Evolutionary conservation across 2,888 invertebrate species (phyloP), one percentile per base, ranked within the genome.

Genomic region (Cynaeus angustus): DNA sequence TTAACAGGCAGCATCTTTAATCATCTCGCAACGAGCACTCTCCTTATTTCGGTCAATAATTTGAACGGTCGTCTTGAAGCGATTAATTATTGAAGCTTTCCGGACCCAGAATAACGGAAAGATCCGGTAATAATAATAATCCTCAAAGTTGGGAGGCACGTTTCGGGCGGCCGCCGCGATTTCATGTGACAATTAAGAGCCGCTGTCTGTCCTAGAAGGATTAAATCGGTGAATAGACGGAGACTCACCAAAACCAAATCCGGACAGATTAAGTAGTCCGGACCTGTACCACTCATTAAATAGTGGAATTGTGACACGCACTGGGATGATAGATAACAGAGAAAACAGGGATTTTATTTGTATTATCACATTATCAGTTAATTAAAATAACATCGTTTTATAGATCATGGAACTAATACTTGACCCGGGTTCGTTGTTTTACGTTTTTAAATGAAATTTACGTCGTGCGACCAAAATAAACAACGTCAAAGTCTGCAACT

Each of bases 141-240:
- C 62, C 50, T 12, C 13, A 38, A 43, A 46, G 59, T 46, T 46
- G 48, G 45, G 30, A 59, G 8, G 62, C 62, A 48, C 62, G 21
- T 21, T 21, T 21, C 4, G 21, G 50, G 38, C 16, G 13, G 38
- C 48, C 37, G 50, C 62, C 50, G 50, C 62, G 62, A 62, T 62
- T 62, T 66, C 66, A 62, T 71, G 70, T 68, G 73, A 71, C 71
- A 73, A 73, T 73, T 73, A 73, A 65, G 45, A 73, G 69, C 69
- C 65, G 53, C 61, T 58, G 53, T 66, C 71, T 65, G 61, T 71
- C 71, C 73, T 67, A 52, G 62, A 53, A 52, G 71, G 73, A 73
- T 73, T 73, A 71, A 12, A 59, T 61, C 37, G 61, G 65, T 58
- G 73, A 61, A 70, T 59, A 43, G 55, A 68, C 66, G 67, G 12